Conservation (phyloP, 2,888 invertebrate genomes). For the Troides oblongomaculatus region DNA sequence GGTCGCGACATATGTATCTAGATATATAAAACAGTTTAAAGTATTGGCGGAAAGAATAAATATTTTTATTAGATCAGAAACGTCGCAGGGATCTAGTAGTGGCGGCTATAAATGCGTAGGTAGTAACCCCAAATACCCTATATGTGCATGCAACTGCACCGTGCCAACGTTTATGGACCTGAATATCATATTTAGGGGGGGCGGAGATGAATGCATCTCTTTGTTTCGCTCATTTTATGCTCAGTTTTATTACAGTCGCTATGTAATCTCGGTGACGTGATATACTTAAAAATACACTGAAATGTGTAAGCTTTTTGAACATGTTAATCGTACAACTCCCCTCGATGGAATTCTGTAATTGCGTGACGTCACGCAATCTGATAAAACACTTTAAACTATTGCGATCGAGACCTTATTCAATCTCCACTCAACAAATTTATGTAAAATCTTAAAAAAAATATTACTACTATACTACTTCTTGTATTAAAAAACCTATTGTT, state of each 20-base stretch:
- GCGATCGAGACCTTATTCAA: conserved; percentile 22
- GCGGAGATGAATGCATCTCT: conserved; percentile 57
- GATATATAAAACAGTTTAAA: background rate
- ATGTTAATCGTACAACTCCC: conserved; percentile 26
- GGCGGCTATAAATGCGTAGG: conserved; percentile 2
- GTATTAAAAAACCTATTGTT: background rate
- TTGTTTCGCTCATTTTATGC: conserved; percentile 60
- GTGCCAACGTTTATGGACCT: conserved; percentile 44
- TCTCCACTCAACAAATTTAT: background rate
- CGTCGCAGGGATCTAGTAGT: background rate
- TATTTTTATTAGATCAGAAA: background rate
- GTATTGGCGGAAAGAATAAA: background rate
- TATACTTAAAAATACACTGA: conserved; percentile 22
- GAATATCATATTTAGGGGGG: conserved; percentile 56
- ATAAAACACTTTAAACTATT: conserved; percentile 19
- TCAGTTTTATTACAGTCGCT: conserved; percentile 46
- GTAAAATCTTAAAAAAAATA: background rate
- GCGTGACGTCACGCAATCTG: conserved; percentile 28
- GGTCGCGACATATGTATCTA: background rate
- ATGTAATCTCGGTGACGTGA: conserved; percentile 38
- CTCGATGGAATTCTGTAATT: conserved; percentile 8
- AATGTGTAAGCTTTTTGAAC: conserved; percentile 21
- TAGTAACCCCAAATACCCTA: conserved; percentile 32
- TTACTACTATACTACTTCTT: background rate
- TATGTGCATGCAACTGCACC: conserved; percentile 47